These are phyloP conservation scores for Synanthedon tipuliformis DNA, from an alignment of 2,888 invertebrate species.

Conservation along the genomic window DNA sequence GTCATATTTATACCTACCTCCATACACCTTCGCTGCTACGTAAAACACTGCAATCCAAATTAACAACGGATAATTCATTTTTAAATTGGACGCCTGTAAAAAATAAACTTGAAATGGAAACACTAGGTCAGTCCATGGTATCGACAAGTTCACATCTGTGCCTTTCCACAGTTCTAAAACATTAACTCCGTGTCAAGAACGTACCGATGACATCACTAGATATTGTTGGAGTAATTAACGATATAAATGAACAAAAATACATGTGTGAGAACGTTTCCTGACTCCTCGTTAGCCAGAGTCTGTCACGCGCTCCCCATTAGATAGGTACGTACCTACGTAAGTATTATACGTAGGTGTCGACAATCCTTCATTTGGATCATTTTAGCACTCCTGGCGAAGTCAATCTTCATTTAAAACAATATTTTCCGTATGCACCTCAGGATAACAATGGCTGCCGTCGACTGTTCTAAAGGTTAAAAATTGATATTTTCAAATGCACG, in stretches of 20 bases:
- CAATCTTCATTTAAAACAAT: neutral
- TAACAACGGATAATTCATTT: slow-evolving; percentile 14
- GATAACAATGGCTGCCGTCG: slow-evolving; percentile 1
- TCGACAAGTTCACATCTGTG: slow-evolving; percentile 27
- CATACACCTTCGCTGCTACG: slow-evolving; percentile 3
- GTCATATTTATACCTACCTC: slow-evolving; percentile 4
- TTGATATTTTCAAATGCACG: slow-evolving; percentile 10
- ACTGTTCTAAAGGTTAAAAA: slow-evolving; percentile 3
- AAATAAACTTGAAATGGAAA: slow-evolving; percentile 1
- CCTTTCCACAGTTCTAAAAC: slow-evolving; percentile 28
- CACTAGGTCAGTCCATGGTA: slow-evolving; percentile 5
- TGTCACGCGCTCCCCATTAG: slow-evolving; percentile 50
- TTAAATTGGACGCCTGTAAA: neutral
- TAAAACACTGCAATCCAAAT: slow-evolving; percentile 14
- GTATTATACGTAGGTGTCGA: slow-evolving; percentile 11
- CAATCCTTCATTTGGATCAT: slow-evolving; percentile 8
- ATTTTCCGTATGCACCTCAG: slow-evolving; percentile 1
- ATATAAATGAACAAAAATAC: slow-evolving; percentile 37
- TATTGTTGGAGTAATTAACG: slow-evolving; percentile 40
- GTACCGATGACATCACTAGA: slow-evolving; percentile 41
- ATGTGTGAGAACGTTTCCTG: slow-evolving; percentile 19
- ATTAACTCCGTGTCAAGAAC: slow-evolving; percentile 28
- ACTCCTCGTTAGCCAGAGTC: slow-evolving; percentile 12
- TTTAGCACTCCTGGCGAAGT: neutral
- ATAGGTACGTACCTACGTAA: slow-evolving; percentile 1